These are phyloP conservation scores for Vicugna pacos DNA, from an alignment of 2,113 vertebrate genomes.

Conservation along the genomic window DNA sequence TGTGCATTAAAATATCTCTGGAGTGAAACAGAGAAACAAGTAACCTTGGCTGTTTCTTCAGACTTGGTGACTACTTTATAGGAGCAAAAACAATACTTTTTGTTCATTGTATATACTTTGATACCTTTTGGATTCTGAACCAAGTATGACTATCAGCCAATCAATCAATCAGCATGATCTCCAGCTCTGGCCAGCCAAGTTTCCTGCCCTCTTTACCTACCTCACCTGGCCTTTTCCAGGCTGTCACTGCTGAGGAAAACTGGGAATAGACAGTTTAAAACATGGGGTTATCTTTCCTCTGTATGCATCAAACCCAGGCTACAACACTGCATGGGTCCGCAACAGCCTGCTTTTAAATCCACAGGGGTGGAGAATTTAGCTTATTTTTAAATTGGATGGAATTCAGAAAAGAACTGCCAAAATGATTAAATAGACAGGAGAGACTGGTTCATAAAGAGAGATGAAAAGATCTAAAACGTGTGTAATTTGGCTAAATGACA, in stretches of 20 bases:
- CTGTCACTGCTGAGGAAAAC: not conserved
- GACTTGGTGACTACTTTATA: not conserved
- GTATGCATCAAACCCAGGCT: not conserved
- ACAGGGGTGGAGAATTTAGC: slow-evolving; percentile 39
- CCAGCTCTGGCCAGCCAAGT: not conserved
- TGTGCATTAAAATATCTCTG: not conserved
- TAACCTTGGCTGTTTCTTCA: not conserved
- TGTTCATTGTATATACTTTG: not conserved
- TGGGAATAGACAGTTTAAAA: not conserved
- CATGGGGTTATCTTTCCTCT: not conserved
- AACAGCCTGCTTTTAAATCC: slow-evolving; percentile 64
- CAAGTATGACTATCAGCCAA: not conserved
- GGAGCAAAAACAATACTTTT: not conserved
- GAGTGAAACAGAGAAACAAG: not conserved
- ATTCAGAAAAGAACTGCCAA: slow-evolving; percentile 73
- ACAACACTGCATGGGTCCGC: not conserved
- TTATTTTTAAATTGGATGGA: slow-evolving; percentile 73
- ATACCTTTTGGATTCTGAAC: not conserved
- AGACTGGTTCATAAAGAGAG: slow-evolving; percentile 68
- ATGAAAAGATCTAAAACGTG: slow-evolving; percentile 64
- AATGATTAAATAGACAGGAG: slow-evolving; percentile 70
- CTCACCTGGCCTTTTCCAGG: not conserved
- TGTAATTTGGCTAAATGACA: slow-evolving; percentile 67
- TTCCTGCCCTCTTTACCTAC: not conserved
- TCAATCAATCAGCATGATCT: not conserved